Evolutionary conservation across 2,888 invertebrate genomes (phyloP), one percentile per base, ranked within the genome.

Genomic region (Sphaerophoria rueppellii): DNA sequence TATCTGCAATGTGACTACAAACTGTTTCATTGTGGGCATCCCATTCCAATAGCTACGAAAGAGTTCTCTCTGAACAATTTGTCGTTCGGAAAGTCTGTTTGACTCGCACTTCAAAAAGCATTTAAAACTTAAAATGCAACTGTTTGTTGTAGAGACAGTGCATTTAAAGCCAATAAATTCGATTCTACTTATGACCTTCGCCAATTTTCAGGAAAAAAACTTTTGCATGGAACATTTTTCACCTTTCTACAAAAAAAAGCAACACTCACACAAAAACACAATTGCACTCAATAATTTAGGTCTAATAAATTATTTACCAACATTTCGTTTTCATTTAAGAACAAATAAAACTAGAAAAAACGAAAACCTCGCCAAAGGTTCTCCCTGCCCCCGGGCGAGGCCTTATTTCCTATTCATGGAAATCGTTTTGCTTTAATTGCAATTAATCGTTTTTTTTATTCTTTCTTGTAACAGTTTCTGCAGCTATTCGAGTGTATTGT

Each of bases 291-390:
- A 78, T 43, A 43, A 43, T 43, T 73, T 63, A 63, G 73, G 54
- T 63, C 69, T 35, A 71, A 63, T 65, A 63, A 77, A 77, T 78
- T 78, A 74, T 82, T 82, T 82, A 82, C 70, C 78, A 82, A 82
- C 82, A 82, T 74, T 70, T 37, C 54, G 70, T 43, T 77, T 63
- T 63, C 35, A 11, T 37, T 24, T 6, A 6, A 40, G 34, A 52
- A 63, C 16, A 43, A 78, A 73, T 58, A 63, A n/a, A 79, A 65
- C 55, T 50, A 16, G 48, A 16, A 24, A 24, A 24, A 24, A 24
- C 24, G 57, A 34, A 52, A 63, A 40, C 11, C 9, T 32, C 57
- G n/a, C 48, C 32, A 32, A 4, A 37, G 60, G 24, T 43, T 54
- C 65, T 43, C 43, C 12, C 12, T 43, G 4, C 65, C 61, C 50